phyloP scores from a whole-genome alignment of 2,888 invertebrate species.

The Hirtodrosophila alboralis region DNA sequence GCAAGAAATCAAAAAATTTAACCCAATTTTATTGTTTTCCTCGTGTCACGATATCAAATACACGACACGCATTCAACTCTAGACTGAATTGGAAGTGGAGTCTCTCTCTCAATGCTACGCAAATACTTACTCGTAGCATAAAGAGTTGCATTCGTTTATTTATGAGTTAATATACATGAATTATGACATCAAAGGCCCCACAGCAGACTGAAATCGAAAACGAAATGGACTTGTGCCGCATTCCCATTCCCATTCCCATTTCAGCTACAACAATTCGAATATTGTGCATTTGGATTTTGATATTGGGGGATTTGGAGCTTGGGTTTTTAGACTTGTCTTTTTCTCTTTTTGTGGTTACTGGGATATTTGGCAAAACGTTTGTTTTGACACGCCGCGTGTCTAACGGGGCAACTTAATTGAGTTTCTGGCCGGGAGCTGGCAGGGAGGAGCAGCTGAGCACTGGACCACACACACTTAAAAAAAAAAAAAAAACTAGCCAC shows the following conservation, averaged over 20 bases:
- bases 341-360: conserved; percentile 16
- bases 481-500: conserved; percentile 42
- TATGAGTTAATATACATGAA: conserved; percentile 84
- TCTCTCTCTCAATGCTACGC: conserved; percentile 41
- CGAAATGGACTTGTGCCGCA: conserved; percentile 71
- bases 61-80: too few species aligned
- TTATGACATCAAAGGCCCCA: conserved; percentile 82
- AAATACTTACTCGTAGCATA: conserved; percentile 57
- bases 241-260: conserved; percentile 35
- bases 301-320: conserved; percentile 16
- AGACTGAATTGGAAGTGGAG: conserved; percentile 7
- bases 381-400: conserved; percentile 78
- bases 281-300: conserved; percentile 19
- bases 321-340: too few species aligned
- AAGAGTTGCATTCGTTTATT: conserved; percentile 80
- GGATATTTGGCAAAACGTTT: conserved; percentile 68
- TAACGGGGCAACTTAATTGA: conserved; percentile 76
- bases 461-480: conserved; percentile 77
- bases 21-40: too few species aligned
- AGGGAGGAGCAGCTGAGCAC: too few species aligned
- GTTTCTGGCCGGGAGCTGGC: conserved; percentile 67
- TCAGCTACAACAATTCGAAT: conserved; percentile 26
- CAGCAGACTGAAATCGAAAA: conserved; percentile 70
- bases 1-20: too few species aligned
- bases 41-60: too few species aligned